Evolutionary conservation across 1,140 invertebrate genomes (phyloP), one percentile per base, ranked within the genome.

Genomic region (Chrysoperla carnea): DNA sequence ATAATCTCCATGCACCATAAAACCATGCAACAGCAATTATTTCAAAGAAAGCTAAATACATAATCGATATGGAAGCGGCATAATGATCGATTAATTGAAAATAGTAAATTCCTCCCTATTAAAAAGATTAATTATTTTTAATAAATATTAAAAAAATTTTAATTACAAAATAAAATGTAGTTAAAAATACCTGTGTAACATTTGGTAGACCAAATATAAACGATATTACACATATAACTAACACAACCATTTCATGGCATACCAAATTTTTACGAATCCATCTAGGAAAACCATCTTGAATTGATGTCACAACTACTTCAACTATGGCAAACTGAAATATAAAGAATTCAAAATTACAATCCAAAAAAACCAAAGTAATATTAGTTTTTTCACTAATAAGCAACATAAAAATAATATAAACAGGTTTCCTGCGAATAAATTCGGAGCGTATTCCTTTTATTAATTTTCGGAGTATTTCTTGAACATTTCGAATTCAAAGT

Each of bases 11-110:
- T 0, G 84, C 81, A n/a, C 88, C 88, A 59, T 93, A 94, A 53
- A 89, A 78, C 89, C 89, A 93, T 1, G 84, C 77, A 31, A 93
- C 78, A 4, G 81, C 87, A 27, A 91, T 80, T 11, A 89, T 76
- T 71, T 94, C 88, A 58, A 92, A 89, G 57, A 93, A 88, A 29
- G 87, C 87, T 31, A 93, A 67, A 51, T 89, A 88, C 71, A 91
- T 90, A 31, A 92, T 81, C 7, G 85, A 88, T 46, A 91, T 75
- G 0, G 85, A 88, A 12, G 88, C 86, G 6, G 87, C 81, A 59
- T 91, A 94, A 59, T 89, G 87, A 57, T 94, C 89, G 55, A 93
- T 82, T 29, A 93, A 61, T 71, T 90, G 84, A 59, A 94, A 93
- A 53, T 86, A 84, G 53, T 87, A 93, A 50, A 92, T 90, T 46